A percentile compares a stretch with the other conserved stretches of the same genome.
These are phyloP conservation scores for Drosophila melanosoma DNA, from an alignment of 2,888 invertebrate species.

Conservation along the genomic window DNA sequence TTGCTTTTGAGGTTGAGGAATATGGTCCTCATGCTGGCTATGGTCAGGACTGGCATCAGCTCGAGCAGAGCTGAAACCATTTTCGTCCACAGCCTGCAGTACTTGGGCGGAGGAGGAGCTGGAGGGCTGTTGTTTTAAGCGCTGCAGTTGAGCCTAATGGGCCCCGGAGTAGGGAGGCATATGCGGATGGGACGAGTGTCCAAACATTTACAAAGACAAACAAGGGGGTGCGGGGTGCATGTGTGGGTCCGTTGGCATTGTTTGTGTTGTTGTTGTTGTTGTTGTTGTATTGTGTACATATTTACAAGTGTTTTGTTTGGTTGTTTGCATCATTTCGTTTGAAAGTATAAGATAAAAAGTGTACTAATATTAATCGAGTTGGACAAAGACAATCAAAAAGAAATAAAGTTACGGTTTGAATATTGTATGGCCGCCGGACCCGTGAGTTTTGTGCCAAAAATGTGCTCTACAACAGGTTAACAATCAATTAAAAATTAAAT, in stretches of 20 bases:
- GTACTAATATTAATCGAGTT: constrained; percentile 77
- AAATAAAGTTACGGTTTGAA: constrained; percentile 10
- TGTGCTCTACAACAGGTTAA: constrained; percentile 35
- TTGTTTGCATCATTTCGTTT: constrained; percentile 69
- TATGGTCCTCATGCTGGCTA: constrained; percentile 11
- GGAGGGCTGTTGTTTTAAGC: constrained; percentile 55
- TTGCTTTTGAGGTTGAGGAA: constrained; percentile 17
- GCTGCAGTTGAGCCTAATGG: constrained; percentile 66
- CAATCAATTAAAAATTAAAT: neutral
- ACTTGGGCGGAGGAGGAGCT: constrained; percentile 36
- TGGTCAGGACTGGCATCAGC: constrained; percentile 9
- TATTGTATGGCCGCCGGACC: constrained; percentile 17
- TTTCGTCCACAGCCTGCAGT: constrained; percentile 54
- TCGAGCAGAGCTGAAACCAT: constrained; percentile 43
- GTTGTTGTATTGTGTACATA: constrained; percentile 43
- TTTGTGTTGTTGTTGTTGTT: constrained; percentile 38
- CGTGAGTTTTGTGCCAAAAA: constrained; percentile 18
- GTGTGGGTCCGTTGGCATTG: constrained; percentile 47
- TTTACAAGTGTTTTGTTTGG: constrained; percentile 46
- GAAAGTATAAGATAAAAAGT: constrained; percentile 80
- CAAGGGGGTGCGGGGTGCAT: constrained; percentile 65
- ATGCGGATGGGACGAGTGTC: constrained; percentile 14
- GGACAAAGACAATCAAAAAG: constrained; percentile 59
- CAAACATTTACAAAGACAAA: constrained; percentile 76
- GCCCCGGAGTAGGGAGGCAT: constrained; percentile 21